phyloP scores from a whole-genome alignment of 2,113 vertebrate species.

The Percina caprodes region DNA sequence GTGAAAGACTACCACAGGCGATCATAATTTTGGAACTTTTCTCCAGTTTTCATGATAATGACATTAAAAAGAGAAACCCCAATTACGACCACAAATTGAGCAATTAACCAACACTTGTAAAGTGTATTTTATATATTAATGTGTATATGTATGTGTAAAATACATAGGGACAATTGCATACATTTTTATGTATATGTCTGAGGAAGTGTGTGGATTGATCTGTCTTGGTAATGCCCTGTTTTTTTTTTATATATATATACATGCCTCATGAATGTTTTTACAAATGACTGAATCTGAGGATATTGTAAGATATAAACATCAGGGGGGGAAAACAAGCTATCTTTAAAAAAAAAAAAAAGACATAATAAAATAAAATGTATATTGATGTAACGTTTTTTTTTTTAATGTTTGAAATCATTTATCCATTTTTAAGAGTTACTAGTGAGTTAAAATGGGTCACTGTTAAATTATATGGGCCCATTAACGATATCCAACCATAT shows the following conservation, averaged over 20 bases:
- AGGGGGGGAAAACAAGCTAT: constrained; percentile 63
- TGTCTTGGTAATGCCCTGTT: constrained; percentile 78
- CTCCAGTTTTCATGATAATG: constrained; percentile 79
- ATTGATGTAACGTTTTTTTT: constrained; percentile 79
- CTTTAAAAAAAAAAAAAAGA: constrained; percentile 73
- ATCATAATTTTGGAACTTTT: constrained; percentile 75
- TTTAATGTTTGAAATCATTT: constrained; percentile 11
- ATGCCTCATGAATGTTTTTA: constrained; percentile 86
- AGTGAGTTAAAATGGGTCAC: background rate
- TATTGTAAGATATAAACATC: constrained; percentile 77
- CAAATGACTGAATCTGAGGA: constrained; percentile 79
- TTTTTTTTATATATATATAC: constrained; percentile 82
- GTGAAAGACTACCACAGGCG: constrained; percentile 89
- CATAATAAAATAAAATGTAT: constrained; percentile 82
- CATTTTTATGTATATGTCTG: constrained; percentile 82
- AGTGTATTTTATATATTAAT: constrained; percentile 85
- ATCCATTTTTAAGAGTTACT: background rate
- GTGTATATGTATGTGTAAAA: constrained; percentile 81
- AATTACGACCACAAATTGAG: constrained; percentile 71
- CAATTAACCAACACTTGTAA: constrained; percentile 82
- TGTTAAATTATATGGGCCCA: background rate
- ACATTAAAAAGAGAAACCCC: constrained; percentile 68
- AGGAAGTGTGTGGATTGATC: constrained; percentile 78
- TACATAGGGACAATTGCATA: constrained; percentile 77
- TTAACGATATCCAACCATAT: background rate